Evolutionary conservation across 1,140 invertebrate species (phyloP).

Genomic region (Nebria ingens): DNA sequence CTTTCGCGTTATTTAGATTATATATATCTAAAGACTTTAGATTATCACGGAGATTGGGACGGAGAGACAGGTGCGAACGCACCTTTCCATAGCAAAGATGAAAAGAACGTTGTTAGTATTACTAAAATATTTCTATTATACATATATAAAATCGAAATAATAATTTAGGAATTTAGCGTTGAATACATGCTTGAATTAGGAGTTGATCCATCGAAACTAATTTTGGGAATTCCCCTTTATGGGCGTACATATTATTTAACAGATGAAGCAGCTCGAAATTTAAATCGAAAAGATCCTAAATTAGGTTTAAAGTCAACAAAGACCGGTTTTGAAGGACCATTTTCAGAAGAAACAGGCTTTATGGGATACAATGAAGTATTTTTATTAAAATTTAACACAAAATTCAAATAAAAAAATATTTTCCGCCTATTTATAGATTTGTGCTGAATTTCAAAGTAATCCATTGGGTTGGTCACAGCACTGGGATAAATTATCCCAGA

Average conservation of each 20-base stretch:
- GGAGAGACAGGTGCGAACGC: conserved; percentile 62
- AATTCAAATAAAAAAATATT: not conserved
- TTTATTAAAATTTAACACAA: no score
- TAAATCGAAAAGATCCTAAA: conserved; percentile 32
- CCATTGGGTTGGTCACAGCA: conserved; percentile 40
- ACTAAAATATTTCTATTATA: conserved; percentile 8
- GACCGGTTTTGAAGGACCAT: conserved; percentile 60
- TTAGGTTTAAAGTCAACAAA: conserved; percentile 39
- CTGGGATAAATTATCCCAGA: conserved; percentile 49
- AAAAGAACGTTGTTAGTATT: conserved; percentile 49
- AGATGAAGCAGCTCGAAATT: conserved; percentile 22
- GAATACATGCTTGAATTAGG: conserved; percentile 63
- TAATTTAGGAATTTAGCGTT: conserved; percentile 54
- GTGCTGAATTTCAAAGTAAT: conserved; percentile 41
- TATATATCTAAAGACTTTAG: conserved; percentile 83
- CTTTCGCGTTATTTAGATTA: conserved; percentile 66
- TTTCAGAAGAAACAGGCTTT: conserved; percentile 70
- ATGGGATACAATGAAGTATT: conserved; percentile 73
- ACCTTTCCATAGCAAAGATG: conserved; percentile 40
- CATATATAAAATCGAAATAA: conserved; percentile 12
- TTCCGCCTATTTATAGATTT: conserved; percentile 41
- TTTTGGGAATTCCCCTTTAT: conserved; percentile 74
- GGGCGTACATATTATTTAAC: conserved; percentile 44
- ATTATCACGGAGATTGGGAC: conserved; percentile 83
- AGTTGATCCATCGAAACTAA: conserved; percentile 60